Conservation (phyloP, 1,140 invertebrate genomes). For the Brachionus rubens region DNA sequence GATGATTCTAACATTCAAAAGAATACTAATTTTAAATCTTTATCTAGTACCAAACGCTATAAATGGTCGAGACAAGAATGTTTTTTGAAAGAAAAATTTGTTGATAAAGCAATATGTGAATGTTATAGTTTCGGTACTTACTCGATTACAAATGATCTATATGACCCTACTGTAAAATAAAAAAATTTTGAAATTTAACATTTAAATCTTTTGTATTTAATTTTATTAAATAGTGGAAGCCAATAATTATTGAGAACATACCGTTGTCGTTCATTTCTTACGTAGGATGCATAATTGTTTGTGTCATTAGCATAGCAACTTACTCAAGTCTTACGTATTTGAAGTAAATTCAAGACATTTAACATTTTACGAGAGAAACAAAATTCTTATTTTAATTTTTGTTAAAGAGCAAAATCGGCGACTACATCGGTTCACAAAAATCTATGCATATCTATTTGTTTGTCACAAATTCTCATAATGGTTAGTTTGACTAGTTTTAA, state of each 20-base stretch:
- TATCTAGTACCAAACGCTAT: background rate
- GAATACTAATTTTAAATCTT: too few relatives aligned
- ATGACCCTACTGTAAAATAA: slow-evolving; percentile 36
- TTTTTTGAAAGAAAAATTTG: background rate
- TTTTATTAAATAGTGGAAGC: slow-evolving; percentile 58
- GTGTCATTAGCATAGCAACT: slow-evolving; percentile 53
- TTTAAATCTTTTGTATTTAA: background rate
- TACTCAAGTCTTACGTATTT: slow-evolving; percentile 54
- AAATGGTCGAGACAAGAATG: slow-evolving; percentile 27
- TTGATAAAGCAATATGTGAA: background rate
- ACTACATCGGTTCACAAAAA: slow-evolving; percentile 58
- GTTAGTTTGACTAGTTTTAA: slow-evolving; percentile 36
- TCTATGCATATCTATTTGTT: slow-evolving; percentile 54
- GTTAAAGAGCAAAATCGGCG: slow-evolving; percentile 55
- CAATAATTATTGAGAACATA: slow-evolving; percentile 52
- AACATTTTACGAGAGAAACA: background rate
- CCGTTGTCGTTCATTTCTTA: slow-evolving; percentile 59
- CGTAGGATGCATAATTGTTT: slow-evolving; percentile 55
- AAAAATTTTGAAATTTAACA: background rate
- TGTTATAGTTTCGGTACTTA: slow-evolving; percentile 2
- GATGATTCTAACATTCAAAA: background rate
- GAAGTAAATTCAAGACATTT: slow-evolving; percentile 49
- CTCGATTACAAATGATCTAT: slow-evolving; percentile 44
- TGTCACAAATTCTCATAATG: slow-evolving; percentile 57
- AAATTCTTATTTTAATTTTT: background rate